Base-by-base conservation (phyloP, 2,888 invertebrate genomes). In the Argyresthia albistria region DNA sequence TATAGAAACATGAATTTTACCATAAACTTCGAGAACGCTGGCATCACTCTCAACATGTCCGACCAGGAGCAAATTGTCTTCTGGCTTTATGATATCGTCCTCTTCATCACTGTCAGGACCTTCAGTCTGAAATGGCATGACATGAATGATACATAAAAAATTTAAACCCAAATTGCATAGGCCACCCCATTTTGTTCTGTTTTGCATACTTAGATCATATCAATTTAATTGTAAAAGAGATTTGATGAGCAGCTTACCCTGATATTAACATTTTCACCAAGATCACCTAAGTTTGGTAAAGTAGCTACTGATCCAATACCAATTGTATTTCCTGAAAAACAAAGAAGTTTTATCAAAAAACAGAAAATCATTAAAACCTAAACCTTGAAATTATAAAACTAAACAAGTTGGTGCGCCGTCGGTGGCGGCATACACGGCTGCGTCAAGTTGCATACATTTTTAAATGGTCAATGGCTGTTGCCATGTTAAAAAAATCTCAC, bases 31-130 rank as follows among this genome's bases (percentile, higher is more conserved):
- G 59, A 98, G 81, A 49, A 93, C 89, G 67, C 95, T 95, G 11
- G 94, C 92, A 80, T 97, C 96, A 61, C 93, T 95, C 63, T 95
- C 93, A 0, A 96, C 94, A 69, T 94, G 95, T 0, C 96, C 97
- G 0, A 95, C 92, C 11, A 97, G 80, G 16, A 99, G 89, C 16
- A 99, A 88, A 80, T 98, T 99, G 73, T 99, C 99, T 56, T 90
- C 91, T 0, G 93, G 90, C 74, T 95, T 95, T 48, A 99, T 95
- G 46, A 93, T 88, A 70, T 96, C 95, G 76, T 99, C 97, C 64
- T 97, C 97, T 63, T 94, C 94, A 64, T 97, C 95, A 37, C 95
- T 94, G 62, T 88, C 88, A 0, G 88, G 78, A 0, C 88, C 88
- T 53, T 88, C 87, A 0, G 87, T 88, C 88, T 88, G 63, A 10